phyloP scores from a whole-genome alignment of 2,797 vertebrate genomes.

The Pyrocephalus nanus region DNA sequence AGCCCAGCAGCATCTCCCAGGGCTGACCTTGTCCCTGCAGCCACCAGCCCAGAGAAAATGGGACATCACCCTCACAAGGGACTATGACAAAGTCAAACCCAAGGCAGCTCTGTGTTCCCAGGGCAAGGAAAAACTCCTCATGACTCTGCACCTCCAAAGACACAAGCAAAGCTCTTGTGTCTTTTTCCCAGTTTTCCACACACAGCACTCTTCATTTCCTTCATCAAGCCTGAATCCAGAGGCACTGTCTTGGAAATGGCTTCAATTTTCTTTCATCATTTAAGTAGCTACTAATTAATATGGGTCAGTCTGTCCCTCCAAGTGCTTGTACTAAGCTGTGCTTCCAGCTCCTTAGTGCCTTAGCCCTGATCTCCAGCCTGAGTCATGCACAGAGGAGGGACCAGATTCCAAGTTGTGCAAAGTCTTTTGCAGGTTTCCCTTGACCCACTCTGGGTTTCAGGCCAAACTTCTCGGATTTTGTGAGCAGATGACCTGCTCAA shows the following conservation, averaged over 20 bases:
- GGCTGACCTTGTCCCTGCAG: not conserved
- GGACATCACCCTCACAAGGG: not conserved
- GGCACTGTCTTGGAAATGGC: not conserved
- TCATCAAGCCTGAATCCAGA: not conserved
- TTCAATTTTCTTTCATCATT: not conserved
- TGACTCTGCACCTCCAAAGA: not conserved
- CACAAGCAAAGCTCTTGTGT: not conserved
- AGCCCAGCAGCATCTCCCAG: not conserved
- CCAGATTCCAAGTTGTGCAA: not conserved
- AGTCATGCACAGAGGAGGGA: not conserved
- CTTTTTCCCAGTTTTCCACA: not conserved
- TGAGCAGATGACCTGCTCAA: not conserved
- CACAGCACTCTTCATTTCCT: not conserved
- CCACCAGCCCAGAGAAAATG: not conserved
- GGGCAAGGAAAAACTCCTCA: not conserved
- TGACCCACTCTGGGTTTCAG: not conserved
- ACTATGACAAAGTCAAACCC: not conserved
- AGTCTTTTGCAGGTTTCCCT: not conserved
- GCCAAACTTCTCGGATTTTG: not conserved
- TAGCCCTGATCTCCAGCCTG: not conserved
- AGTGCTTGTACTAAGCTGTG: not conserved
- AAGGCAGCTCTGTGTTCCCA: not conserved
- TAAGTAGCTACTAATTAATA: not conserved
- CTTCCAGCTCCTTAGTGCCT: not conserved
- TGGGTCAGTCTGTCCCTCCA: not conserved